Evolutionary conservation across 2,113 vertebrate species (phyloP), one percentile per base, ranked within the genome.

Genomic region (Pollimyrus isidori): DNA sequence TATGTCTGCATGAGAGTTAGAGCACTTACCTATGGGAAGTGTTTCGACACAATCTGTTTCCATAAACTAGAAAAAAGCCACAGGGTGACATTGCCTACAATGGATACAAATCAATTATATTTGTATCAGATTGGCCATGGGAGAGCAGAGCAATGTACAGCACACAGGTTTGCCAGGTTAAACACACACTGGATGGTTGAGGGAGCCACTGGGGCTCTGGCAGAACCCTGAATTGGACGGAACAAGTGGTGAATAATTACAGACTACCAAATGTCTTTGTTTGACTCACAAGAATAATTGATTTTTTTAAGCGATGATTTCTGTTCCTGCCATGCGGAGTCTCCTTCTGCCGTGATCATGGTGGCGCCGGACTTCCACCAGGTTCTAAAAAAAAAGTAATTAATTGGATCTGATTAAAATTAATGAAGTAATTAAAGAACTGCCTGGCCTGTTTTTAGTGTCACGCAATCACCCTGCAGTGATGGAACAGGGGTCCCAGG

Each of bases 351-450:
- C 76, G 90, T 91, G 92, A 90, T 92, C n/a, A 88, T 73, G 88
- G 46, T 91, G 92, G 62, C 62, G 49, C 83, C 90, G 91, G 93
- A 93, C 92, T 93, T 95, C 91, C 92, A 94, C 90, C 90, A 88
- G 93, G 91, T 89, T 52, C 88, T n/a, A 84, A 48, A 48, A 84
- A 88, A 95, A 95, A 95, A 93, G 92, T 94, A 93, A 96, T 96
- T 96, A 95, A 96, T 94, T 95, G 94, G 94, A 95, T 95, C 94
- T 95, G 95, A 96, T 95, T 95, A 95, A 95, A 95, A 96, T 95
- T 94, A 95, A 96, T 95, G 95, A 94, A 95, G 94, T 96, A 95
- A 95, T 95, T 95, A 95, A 93, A 94, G 93, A 95, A 92, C 92
- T 93, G 94, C 92, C 92, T 93, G 93, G 90, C 92, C 94, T 89